A percentile compares a stretch with the other conserved stretches of the same genome.
phyloP scores from a whole-genome alignment of 2,797 vertebrate genomes.

The Sebastes nivosus region DNA sequence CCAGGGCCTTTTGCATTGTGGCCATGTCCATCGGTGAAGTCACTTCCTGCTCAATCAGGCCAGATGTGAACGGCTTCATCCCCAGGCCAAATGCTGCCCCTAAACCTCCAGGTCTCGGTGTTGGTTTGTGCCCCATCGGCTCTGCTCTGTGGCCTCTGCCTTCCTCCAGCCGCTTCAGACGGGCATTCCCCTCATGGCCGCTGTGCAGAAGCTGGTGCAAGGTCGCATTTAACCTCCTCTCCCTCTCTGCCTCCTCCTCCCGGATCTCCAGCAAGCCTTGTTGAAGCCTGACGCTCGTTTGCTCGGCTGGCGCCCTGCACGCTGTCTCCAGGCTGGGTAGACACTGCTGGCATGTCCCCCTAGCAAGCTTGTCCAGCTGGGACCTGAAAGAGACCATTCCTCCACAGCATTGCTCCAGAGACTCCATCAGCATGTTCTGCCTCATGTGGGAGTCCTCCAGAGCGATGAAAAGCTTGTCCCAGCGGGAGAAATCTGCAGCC shows the following conservation, averaged over 20 bases:
- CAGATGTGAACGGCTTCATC: slow-evolving; percentile 6
- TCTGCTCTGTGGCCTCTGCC: background rate
- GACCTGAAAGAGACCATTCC: slow-evolving; percentile 39
- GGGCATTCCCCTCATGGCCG: slow-evolving; percentile 10
- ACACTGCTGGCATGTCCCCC: slow-evolving; percentile 51
- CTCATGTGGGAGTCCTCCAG: slow-evolving; percentile 80
- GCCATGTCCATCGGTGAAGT: slow-evolving; percentile 23
- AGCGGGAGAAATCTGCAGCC: slow-evolving; percentile 63
- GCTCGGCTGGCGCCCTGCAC: slow-evolving; percentile 51
- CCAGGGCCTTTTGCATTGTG: slow-evolving; percentile 53
- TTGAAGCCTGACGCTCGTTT: slow-evolving; percentile 34
- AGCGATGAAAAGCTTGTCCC: slow-evolving; percentile 77
- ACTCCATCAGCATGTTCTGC: slow-evolving; percentile 74
- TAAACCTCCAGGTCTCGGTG: slow-evolving; percentile 14
- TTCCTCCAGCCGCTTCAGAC: slow-evolving; percentile 50
- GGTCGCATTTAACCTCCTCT: slow-evolving; percentile 60
- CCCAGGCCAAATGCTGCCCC: slow-evolving; percentile 2
- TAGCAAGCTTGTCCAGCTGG: slow-evolving; percentile 55
- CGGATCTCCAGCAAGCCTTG: slow-evolving; percentile 50
- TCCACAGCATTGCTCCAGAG: slow-evolving; percentile 53
- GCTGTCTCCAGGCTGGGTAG: slow-evolving; percentile 36
- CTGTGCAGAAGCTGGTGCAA: slow-evolving; percentile 55
- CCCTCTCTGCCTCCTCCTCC: slow-evolving; percentile 45
- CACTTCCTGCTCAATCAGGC: slow-evolving; percentile 48
- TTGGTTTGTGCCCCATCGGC: slow-evolving; percentile 19